Percentiles rank a stretch among this genome's conserved stretches.
phyloP scores from a whole-genome alignment of 2,797 vertebrate species.

The Ficedula albicollis region DNA sequence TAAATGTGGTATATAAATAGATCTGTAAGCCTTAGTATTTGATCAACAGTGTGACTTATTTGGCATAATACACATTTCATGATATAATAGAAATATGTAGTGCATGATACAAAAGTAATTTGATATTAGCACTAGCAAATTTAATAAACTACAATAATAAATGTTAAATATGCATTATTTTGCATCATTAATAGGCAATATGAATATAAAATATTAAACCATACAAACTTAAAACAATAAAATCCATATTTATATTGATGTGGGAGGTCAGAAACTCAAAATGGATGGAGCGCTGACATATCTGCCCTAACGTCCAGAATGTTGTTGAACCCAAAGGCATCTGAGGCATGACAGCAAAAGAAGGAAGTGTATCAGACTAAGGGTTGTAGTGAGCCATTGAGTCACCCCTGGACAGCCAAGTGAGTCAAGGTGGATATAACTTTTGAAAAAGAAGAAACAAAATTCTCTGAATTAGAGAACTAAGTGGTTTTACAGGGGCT shows the following conservation, averaged over 20 bases:
- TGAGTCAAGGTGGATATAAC: fast-evolving
- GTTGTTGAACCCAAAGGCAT: not conserved
- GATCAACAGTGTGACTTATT: not conserved
- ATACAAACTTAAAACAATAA: not conserved
- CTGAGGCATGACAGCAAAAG: not conserved
- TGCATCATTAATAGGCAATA: not conserved
- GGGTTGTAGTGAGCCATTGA: not conserved
- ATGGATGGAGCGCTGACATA: not conserved
- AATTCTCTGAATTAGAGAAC: not conserved
- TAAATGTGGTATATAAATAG: not conserved
- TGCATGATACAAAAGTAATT: not conserved
- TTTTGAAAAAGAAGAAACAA: not conserved
- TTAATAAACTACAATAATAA: not conserved
- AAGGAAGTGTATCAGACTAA: not conserved
- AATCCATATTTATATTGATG: not conserved
- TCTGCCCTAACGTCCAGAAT: not conserved
- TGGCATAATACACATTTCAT: not conserved
- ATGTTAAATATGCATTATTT: not conserved
- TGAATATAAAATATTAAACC: not conserved
- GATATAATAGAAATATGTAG: not conserved
- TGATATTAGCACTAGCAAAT: not conserved
- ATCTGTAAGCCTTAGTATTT: not conserved
- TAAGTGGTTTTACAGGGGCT: not conserved
- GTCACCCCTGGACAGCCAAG: not conserved
- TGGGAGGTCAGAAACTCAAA: not conserved